Conservation (phyloP, 2,888 invertebrate species). For the Panzeria rudis region DNA sequence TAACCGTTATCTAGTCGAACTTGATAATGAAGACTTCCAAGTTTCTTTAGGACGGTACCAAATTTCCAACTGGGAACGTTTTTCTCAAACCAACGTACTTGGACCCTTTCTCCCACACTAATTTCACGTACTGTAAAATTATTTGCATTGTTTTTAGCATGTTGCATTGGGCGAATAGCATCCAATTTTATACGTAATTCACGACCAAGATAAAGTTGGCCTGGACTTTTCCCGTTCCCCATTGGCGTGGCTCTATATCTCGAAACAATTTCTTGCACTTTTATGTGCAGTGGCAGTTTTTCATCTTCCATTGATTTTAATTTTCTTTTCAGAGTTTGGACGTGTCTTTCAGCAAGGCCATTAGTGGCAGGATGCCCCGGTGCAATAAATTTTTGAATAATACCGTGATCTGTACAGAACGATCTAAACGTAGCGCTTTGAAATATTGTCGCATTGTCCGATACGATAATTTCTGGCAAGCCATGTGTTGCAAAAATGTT, state of each 20-base stretch:
- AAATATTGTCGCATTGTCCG: slow-evolving; percentile 58
- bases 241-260: slow-evolving; percentile 60
- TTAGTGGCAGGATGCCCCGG: slow-evolving; percentile 58
- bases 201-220: slow-evolving; percentile 50
- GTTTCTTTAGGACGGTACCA: slow-evolving; percentile 11
- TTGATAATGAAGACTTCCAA: slow-evolving; percentile 23
- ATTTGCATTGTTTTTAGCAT: background rate
- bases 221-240: slow-evolving; percentile 33
- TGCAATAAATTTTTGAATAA: slow-evolving; percentile 65
- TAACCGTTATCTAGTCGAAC: slow-evolving; percentile 29
- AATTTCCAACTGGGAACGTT: slow-evolving; percentile 28
- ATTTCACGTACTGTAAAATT: slow-evolving; percentile 29
- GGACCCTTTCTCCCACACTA: slow-evolving; percentile 55
- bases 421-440: slow-evolving; percentile 43
- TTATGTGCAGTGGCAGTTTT: slow-evolving; percentile 81
- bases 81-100: slow-evolving; percentile 43
- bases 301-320: slow-evolving; percentile 52
- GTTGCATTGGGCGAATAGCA: slow-evolving; percentile 25
- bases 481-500: background rate
- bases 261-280: slow-evolving; percentile 32
- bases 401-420: slow-evolving; percentile 45
- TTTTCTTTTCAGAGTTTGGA: slow-evolving; percentile 62
- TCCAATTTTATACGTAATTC: slow-evolving; percentile 49
- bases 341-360: slow-evolving; percentile 49
- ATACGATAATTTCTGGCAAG: slow-evolving; percentile 17